Percentiles rank a stretch among this genome's conserved stretches.
These are phyloP conservation scores for Apostichopus japonicus DNA, from an alignment of 35 echinoderm and acorn worm genomes.

Conservation along the genomic window DNA sequence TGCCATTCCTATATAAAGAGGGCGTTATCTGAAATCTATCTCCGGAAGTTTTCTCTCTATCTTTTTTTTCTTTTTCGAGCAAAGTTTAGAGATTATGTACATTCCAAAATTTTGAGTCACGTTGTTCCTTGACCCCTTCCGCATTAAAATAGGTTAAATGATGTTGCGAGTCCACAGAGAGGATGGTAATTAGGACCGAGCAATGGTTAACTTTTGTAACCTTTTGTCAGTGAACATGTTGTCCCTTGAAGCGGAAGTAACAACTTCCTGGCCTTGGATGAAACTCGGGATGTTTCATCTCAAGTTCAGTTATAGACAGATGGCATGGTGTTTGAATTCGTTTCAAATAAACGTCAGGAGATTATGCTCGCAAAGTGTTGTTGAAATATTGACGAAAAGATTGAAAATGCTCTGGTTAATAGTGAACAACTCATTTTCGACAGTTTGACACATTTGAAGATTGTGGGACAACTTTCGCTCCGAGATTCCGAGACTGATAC, in stretches of 20 bases:
- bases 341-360: no score
- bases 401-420: no score
- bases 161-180: not conserved
- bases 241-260: not conserved
- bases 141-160: not conserved
- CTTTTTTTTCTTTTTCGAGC: no score
- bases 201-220: no score
- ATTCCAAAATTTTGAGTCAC: slow-evolving; percentile 32
- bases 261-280: not conserved
- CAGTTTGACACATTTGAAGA: no score
- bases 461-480: no score
- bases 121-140: not conserved
- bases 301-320: not conserved
- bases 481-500: no score
- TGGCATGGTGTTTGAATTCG: no score
- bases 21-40: slow-evolving; percentile 12
- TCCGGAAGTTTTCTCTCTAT: slow-evolving; percentile 13
- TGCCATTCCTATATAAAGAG: slow-evolving; percentile 56
- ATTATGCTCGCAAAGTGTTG: no score
- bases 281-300: not conserved
- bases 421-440: no score
- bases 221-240: not conserved
- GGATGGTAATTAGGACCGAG: not conserved
- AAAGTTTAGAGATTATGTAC: not conserved
- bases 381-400: no score